Conservation (phyloP, 2,797 vertebrate genomes). For the Spondyliosoma cantharus region DNA sequence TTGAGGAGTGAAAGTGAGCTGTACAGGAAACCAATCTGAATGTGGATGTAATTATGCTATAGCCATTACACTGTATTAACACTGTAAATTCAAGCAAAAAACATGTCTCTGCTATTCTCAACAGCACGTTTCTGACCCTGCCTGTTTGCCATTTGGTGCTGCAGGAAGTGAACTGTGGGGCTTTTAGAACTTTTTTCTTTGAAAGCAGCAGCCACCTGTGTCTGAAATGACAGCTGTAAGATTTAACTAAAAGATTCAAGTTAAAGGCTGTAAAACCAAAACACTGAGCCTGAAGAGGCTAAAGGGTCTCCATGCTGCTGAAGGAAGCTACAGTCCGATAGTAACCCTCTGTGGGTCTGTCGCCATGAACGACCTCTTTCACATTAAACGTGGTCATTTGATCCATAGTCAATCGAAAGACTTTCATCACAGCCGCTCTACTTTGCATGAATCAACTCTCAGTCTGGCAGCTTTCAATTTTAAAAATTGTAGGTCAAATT, state of each 20-base stretch:
- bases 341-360: not conserved
- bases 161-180: not conserved
- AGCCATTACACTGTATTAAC: no score
- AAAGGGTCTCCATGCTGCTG: not conserved
- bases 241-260: not conserved
- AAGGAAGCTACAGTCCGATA: not conserved
- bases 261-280: not conserved
- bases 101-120: not conserved
- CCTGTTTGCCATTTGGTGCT: not conserved
- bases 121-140: not conserved
- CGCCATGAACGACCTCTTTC: not conserved
- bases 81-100: no score
- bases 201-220: not conserved
- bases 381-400: not conserved
- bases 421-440: not conserved
- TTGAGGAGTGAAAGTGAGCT: no score
- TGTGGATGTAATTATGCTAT: no score
- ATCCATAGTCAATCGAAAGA: not conserved
- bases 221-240: not conserved
- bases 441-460: not conserved
- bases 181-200: not conserved
- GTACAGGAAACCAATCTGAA: no score
- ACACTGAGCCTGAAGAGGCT: not conserved
- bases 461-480: not conserved
- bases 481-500: slow-evolving; percentile 1